Evolutionary conservation across 2,797 vertebrate species (phyloP), one percentile per base, ranked within the genome.

Genomic region (Fistularia commersonii): DNA sequence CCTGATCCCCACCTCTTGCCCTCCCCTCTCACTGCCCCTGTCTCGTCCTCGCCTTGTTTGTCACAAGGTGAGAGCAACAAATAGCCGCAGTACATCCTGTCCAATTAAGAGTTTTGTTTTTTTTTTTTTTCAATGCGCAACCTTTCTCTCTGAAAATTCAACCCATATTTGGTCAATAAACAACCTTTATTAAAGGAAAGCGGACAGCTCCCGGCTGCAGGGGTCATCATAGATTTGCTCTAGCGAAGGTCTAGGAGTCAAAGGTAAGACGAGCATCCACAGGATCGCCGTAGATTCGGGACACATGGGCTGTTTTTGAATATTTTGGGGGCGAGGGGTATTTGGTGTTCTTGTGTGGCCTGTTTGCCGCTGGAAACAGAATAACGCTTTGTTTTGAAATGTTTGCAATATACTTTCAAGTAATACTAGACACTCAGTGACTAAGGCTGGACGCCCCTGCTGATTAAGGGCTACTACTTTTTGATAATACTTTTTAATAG

Each of bases 61-160:
- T 76, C 79, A 74, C 72, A 84, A 74, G 23, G 75, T 82, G 61
- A 70, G 45, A 11, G 67, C 72, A 79, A 69, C 74, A 71, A 79
- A 80, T 80, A 77, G 77, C 61, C 65, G 61, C 72, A 49, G 53
- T 41, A 35, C 32, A 45, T 54, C 23, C 44, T 44, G 45, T 45
- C 76, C 54, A 74, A 71, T 76, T 66, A 72, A 54, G 56, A 76
- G 41, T 36, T 52, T 70, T 70, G 79, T 61, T 23, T 51, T 54
- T 72, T 52, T 23, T 4, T 23, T 23, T 23, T 23, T 23, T 23
- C 23, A 23, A 2, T 2, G 2, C 2, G 51, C 56, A 50, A 11
- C 70, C 32, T 61, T 66, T 69, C 66, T 69, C 56, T 69, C 53
- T 38, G 42, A 54, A 69, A 62, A 66, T 64, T 40, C 41, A 70